These are phyloP conservation scores for Porites rus DNA, from an alignment of 92 coral and sea anemone genomes.

Conservation along the genomic window DNA sequence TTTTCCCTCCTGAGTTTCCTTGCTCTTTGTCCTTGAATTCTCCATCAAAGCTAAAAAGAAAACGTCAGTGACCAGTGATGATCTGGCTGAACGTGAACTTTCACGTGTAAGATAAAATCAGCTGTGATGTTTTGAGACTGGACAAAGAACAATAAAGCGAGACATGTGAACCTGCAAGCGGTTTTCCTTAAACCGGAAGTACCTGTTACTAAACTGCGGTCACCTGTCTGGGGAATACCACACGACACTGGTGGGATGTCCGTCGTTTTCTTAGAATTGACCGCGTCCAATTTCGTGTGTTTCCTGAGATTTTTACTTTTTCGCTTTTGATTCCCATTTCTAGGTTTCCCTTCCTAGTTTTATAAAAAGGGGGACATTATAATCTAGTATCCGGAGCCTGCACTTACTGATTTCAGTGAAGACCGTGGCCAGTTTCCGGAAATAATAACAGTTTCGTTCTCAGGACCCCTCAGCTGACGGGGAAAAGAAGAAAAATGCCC, in stretches of 20 bases:
- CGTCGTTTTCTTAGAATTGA: too few relatives aligned
- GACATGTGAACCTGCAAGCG: slow-evolving; percentile 18
- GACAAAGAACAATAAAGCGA: slow-evolving; percentile 34
- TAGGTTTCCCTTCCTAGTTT: too few relatives aligned
- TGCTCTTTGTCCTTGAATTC: background rate
- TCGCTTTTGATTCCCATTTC: too few relatives aligned
- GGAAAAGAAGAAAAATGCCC: too few relatives aligned
- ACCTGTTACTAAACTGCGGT: slow-evolving; percentile 28
- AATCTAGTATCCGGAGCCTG: too few relatives aligned
- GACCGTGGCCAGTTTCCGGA: too few relatives aligned
- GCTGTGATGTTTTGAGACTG: slow-evolving; percentile 24
- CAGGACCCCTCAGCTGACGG: too few relatives aligned
- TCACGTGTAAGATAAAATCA: slow-evolving; percentile 2
- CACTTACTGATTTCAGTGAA: too few relatives aligned
- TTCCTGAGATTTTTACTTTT: too few relatives aligned
- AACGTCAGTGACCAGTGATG: background rate
- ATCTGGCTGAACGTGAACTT: slow-evolving; percentile 12
- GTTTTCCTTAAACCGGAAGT: slow-evolving; percentile 7
- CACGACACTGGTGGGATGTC: background rate
- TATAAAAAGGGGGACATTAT: too few relatives aligned
- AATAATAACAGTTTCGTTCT: too few relatives aligned
- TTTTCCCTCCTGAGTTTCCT: background rate
- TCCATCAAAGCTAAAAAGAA: slow-evolving; percentile 7
- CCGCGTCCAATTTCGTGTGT: too few relatives aligned
- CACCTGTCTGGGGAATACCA: slow-evolving; percentile 5